A percentile compares a stretch with the other conserved stretches of the same genome.
Evolutionary conservation across 1,140 invertebrate species (phyloP).

Genomic region (Rhynchophorus ferrugineus): DNA sequence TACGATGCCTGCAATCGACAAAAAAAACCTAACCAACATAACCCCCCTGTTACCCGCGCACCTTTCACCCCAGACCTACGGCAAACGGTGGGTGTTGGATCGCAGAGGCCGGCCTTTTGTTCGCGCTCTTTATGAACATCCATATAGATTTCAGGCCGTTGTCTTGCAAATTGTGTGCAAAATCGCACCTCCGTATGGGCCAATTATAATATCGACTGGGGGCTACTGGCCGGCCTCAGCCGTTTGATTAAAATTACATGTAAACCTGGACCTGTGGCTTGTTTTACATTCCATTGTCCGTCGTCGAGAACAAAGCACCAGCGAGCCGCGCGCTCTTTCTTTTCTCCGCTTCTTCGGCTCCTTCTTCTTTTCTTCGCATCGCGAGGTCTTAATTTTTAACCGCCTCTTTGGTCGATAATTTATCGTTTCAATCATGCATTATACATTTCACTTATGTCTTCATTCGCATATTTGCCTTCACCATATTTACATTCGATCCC

Average conservation of each 20-base stretch:
- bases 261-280: conserved; percentile 38
- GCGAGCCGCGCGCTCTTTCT: conserved; percentile 37
- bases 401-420: conserved; percentile 31
- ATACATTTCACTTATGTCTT: conserved; percentile 31
- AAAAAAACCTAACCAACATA: too few species aligned
- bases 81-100: conserved; percentile 21
- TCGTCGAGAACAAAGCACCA: conserved; percentile 38
- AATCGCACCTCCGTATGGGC: conserved; percentile 36
- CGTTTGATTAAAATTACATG: conserved; percentile 40
- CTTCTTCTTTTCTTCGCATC: conserved; percentile 13
- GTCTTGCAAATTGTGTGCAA: conserved; percentile 40
- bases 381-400: conserved; percentile 39
- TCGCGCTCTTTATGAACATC: conserved; percentile 32
- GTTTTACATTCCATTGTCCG: conserved; percentile 42
- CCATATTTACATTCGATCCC: conserved; percentile 7
- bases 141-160: conserved; percentile 26
- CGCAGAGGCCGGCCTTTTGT: conserved; percentile 29
- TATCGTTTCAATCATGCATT: conserved; percentile 34
- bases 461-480: conserved; percentile 17
- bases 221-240: conserved; percentile 35
- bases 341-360: not conserved
- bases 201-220: conserved; percentile 38
- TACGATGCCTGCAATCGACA: too few species aligned
- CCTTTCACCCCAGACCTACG: too few species aligned
- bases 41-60: too few species aligned